These are phyloP conservation scores for Petroica traversi DNA, from an alignment of 2,113 vertebrate genomes.

Conservation along the genomic window DNA sequence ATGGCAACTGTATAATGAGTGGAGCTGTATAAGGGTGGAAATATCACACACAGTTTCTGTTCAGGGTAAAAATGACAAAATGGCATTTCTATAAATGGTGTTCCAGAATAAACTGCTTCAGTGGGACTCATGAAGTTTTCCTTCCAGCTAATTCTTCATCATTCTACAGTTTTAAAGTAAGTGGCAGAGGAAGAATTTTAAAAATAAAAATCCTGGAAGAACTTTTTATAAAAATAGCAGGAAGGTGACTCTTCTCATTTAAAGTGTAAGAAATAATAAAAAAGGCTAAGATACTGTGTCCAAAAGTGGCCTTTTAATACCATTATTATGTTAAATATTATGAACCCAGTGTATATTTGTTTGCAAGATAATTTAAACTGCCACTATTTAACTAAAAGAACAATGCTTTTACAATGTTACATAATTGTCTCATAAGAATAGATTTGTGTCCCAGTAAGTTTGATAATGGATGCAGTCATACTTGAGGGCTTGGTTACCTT, in stretches of 20 bases:
- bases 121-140: constrained; percentile 45
- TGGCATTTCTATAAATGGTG: constrained; percentile 69
- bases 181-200: neutral
- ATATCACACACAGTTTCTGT: constrained; percentile 72
- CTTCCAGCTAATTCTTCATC: constrained; percentile 42
- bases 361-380: neutral
- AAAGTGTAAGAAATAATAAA: neutral
- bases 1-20: constrained; percentile 75
- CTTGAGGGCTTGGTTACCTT: neutral
- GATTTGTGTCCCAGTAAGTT: neutral
- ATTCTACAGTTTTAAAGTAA: constrained; percentile 13
- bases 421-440: neutral
- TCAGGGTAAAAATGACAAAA: constrained; percentile 70
- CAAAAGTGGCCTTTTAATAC: neutral
- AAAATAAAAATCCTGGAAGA: neutral
- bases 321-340: neutral
- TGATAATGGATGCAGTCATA: neutral
- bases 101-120: constrained; percentile 58
- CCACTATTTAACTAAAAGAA: neutral
- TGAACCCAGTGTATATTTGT: neutral
- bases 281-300: neutral
- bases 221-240: neutral
- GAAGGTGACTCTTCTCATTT: neutral
- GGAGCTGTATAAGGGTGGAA: constrained; percentile 72
- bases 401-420: neutral